Evolutionary conservation across 2,888 invertebrate genomes (phyloP).

Genomic region (Eledona agricola): DNA sequence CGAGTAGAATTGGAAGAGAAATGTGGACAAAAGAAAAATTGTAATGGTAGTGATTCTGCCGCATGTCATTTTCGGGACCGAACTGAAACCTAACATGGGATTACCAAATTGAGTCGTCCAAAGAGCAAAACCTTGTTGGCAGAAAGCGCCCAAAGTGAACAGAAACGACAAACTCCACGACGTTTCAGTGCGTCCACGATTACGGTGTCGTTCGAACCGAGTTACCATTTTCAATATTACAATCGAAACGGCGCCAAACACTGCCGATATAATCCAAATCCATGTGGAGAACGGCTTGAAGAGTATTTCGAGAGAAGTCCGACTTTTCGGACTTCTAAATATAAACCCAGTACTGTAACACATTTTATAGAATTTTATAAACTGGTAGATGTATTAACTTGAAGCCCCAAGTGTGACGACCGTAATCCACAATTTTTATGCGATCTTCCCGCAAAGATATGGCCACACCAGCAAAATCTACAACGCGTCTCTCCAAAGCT

Average conservation of each 20-base stretch:
- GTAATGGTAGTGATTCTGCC: conserved; percentile 50
- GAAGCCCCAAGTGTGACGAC: conserved; percentile 53
- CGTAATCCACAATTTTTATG: conserved; percentile 51
- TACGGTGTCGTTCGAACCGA: conserved; percentile 38
- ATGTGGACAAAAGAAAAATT: conserved; percentile 51
- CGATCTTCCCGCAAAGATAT: conserved; percentile 52
- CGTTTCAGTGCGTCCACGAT: conserved; percentile 32
- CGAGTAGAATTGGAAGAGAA: conserved; percentile 73
- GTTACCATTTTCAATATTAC: conserved; percentile 44
- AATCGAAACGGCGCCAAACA: conserved; percentile 38
- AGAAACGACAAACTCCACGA: conserved; percentile 50
- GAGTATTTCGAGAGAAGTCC: conserved; percentile 50
- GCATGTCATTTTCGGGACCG: conserved; percentile 45
- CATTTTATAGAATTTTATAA: background rate
- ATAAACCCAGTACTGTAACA: conserved; percentile 51
- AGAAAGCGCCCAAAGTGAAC: conserved; percentile 50
- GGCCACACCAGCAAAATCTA: conserved; percentile 54
- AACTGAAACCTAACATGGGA: conserved; percentile 46
- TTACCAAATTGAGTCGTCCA: no score
- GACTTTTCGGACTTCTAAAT: conserved; percentile 51
- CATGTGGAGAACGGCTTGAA: conserved; percentile 50
- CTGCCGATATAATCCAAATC: conserved; percentile 49
- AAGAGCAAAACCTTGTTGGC: conserved; percentile 53
- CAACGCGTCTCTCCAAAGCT: conserved; percentile 43
- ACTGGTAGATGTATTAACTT: conserved; percentile 40